phyloP scores from a whole-genome alignment of 2,888 invertebrate species.

The Megamerina dolium region DNA sequence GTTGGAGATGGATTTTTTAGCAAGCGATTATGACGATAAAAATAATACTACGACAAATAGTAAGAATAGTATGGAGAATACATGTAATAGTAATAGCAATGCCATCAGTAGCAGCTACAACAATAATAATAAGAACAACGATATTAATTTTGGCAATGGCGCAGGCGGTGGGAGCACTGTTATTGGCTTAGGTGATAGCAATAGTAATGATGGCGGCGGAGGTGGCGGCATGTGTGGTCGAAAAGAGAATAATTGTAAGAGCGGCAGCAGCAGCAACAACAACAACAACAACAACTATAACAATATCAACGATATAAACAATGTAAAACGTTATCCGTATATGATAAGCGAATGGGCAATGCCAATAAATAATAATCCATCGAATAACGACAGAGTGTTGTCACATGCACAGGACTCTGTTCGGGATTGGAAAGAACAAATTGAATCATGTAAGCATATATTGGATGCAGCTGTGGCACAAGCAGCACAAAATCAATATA shows the following conservation, averaged over 20 bases:
- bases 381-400: slow-evolving; percentile 17
- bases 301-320: neutral
- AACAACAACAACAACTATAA: neutral
- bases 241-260: neutral
- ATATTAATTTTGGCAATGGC: neutral
- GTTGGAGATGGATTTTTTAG: slow-evolving; percentile 21
- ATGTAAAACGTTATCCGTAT: too few relatives aligned
- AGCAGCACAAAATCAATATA: slow-evolving; percentile 9
- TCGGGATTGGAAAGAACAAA: slow-evolving; percentile 22
- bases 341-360: slow-evolving; percentile 16
- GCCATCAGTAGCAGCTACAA: too few relatives aligned
- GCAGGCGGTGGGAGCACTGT: neutral
- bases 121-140: too few relatives aligned
- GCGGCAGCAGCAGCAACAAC: neutral
- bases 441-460: slow-evolving; percentile 22
- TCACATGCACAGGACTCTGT: slow-evolving; percentile 21
- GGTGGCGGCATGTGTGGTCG: neutral
- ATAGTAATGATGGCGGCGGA: neutral
- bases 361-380: slow-evolving; percentile 9
- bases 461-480: slow-evolving; percentile 18
- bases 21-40: slow-evolving; percentile 4
- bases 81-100: too few relatives aligned
- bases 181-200: neutral
- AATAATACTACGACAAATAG: too few relatives aligned
- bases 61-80: too few relatives aligned